Evolutionary conservation across 1,140 invertebrate species (phyloP).

Genomic region (Zaprionus davidi): DNA sequence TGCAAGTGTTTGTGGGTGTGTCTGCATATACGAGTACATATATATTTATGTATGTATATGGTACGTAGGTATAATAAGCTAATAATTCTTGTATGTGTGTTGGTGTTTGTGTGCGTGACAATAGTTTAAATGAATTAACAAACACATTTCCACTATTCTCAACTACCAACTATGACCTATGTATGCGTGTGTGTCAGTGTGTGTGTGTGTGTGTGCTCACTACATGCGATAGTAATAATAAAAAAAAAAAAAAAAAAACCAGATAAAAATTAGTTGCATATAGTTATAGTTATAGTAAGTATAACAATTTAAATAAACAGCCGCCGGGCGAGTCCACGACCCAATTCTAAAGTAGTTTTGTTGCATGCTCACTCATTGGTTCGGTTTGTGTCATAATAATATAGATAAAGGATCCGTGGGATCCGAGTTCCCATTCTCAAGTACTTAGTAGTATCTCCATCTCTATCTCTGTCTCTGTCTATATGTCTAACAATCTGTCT

Average conservation of each 20-base stretch:
- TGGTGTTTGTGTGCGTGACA: conserved; percentile 27
- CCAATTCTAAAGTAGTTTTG: conserved; percentile 57
- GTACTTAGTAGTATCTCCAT: conserved; percentile 7
- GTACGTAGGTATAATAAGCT: conserved; percentile 21
- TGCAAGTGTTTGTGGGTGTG: conserved; percentile 7
- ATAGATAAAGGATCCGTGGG: background rate
- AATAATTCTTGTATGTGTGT: conserved; percentile 49
- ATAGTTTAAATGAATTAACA: conserved; percentile 46
- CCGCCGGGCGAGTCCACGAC: conserved; percentile 39
- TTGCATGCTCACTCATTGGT: conserved; percentile 72
- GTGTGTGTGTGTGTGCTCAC: conserved; percentile 8
- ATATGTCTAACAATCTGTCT: background rate
- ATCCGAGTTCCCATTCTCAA: conserved; percentile 5
- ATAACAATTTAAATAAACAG: conserved; percentile 29
- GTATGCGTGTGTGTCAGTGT: conserved; percentile 15
- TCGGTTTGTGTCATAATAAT: conserved; percentile 34
- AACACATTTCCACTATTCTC: conserved; percentile 56
- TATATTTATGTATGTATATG: background rate
- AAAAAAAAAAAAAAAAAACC: conserved; percentile 48
- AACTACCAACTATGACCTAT: conserved; percentile 41
- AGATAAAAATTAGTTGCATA: conserved; percentile 10
- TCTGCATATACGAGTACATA: background rate
- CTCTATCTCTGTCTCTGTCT: conserved; percentile 6
- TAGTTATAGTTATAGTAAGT: conserved; percentile 12
- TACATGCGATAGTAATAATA: conserved; percentile 40